Evolutionary conservation across 2,888 invertebrate genomes (phyloP).

Genomic region (Proisotoma minuta): DNA sequence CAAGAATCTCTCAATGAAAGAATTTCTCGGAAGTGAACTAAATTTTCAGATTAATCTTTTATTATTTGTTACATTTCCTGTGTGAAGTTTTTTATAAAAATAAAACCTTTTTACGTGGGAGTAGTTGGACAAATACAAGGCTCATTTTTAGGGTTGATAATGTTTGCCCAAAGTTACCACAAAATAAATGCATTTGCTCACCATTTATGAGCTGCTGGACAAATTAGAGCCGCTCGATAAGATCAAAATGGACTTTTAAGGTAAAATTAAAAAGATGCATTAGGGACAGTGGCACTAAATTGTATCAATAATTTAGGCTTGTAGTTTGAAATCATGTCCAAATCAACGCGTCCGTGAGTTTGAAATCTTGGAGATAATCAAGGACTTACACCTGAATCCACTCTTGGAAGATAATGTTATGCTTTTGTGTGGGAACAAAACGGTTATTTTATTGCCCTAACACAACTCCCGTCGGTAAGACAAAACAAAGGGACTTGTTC

Average conservation of each 20-base stretch:
- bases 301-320: background rate
- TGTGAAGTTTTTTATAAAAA: background rate
- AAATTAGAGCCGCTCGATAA: no score
- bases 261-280: no score
- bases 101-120: no score
- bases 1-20: background rate
- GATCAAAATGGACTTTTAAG: no score
- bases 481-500: constrained; percentile 31
- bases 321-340: background rate
- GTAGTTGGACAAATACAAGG: no score
- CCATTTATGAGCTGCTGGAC: no score
- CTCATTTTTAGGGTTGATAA: no score
- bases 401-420: constrained; percentile 17
- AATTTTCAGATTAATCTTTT: no score
- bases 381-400: constrained; percentile 13
- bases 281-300: no score
- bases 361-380: constrained; percentile 4
- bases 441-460: constrained; percentile 17
- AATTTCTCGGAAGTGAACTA: constrained; percentile 32
- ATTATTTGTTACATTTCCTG: background rate
- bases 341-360: constrained; percentile 7
- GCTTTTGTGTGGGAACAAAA: constrained; percentile 17
- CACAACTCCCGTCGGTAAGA: constrained; percentile 5
- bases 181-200: no score
- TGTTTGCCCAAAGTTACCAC: no score